phyloP scores from a whole-genome alignment of 2,797 vertebrate species.

The Epinephelus malabaricus region DNA sequence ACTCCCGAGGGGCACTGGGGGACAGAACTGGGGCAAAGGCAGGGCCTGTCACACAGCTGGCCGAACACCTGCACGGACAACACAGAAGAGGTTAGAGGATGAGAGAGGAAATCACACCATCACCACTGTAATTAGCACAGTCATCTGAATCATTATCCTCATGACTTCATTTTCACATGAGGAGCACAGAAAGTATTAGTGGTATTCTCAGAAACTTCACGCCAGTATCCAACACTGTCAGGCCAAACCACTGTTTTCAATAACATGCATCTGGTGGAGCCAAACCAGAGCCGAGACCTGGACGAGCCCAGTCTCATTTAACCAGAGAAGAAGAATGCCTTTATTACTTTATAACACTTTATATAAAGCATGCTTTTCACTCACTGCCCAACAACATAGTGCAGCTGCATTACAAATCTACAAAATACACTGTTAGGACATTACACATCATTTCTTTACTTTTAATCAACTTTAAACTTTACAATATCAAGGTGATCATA shows the following conservation, averaged over 20 bases:
- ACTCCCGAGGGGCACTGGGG: constrained; percentile 87
- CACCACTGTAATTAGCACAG: background rate
- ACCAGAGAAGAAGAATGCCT: constrained; percentile 11
- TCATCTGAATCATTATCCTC: background rate
- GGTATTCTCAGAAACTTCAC: constrained; percentile 19
- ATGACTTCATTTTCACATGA: background rate
- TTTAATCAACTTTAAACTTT: background rate
- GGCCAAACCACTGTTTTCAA: constrained; percentile 55
- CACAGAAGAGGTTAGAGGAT: constrained; percentile 9
- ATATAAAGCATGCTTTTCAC: background rate
- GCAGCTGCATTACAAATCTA: background rate
- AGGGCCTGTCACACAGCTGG: constrained; percentile 89
- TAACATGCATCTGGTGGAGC: constrained; percentile 47
- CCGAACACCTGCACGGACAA: constrained; percentile 84
- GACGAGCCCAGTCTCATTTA: constrained; percentile 21
- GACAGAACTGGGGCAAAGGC: constrained; percentile 86
- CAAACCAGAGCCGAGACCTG: constrained; percentile 31
- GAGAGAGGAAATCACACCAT: background rate
- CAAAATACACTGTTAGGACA: background rate
- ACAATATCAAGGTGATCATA: background rate
- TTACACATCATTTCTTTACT: background rate
- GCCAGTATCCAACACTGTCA: background rate
- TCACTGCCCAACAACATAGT: background rate
- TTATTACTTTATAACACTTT: background rate
- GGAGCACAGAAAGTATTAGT: background rate